phyloP scores from a whole-genome alignment of 2,113 vertebrate genomes.

The Malurus elegans region DNA sequence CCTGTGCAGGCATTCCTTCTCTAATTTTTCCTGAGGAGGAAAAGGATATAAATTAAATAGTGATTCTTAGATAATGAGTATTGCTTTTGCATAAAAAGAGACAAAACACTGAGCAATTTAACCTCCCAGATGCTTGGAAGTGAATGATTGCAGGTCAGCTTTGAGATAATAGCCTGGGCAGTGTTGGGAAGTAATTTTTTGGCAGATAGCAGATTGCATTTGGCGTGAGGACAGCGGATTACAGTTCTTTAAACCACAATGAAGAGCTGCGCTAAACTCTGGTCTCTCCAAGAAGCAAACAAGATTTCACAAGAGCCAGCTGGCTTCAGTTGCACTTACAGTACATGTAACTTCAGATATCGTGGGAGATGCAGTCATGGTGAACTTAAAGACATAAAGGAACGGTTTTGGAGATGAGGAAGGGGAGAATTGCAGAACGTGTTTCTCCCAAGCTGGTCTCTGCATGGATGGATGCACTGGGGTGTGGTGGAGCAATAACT shows the following conservation, averaged over 20 bases:
- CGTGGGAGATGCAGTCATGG: not conserved
- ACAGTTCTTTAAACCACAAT: conserved; percentile 21
- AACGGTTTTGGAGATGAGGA: not conserved
- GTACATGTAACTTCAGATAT: conserved; percentile 21
- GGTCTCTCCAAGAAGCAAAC: conserved; percentile 49
- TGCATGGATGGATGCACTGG: not conserved
- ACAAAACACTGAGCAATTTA: not conserved
- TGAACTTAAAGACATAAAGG: not conserved
- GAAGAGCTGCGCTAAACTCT: not conserved
- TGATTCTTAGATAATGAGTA: not conserved
- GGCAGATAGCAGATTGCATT: conserved; percentile 35
- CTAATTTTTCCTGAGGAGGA: not conserved
- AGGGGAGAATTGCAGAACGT: not conserved
- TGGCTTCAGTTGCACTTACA: conserved; percentile 31
- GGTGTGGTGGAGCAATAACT: not conserved
- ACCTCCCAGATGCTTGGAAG: conserved; percentile 38
- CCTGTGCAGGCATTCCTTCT: not conserved
- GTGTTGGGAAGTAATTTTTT: conserved; percentile 56
- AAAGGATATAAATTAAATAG: not conserved
- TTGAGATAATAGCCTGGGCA: conserved; percentile 63
- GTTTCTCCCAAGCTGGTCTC: not conserved
- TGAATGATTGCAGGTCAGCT: conserved; percentile 45
- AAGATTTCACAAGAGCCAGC: conserved; percentile 34
- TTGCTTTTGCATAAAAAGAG: not conserved
- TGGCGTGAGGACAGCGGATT: conserved; percentile 41